Conservation (phyloP, 2,113 vertebrate genomes). For the Entomyzon cyanotis region DNA sequence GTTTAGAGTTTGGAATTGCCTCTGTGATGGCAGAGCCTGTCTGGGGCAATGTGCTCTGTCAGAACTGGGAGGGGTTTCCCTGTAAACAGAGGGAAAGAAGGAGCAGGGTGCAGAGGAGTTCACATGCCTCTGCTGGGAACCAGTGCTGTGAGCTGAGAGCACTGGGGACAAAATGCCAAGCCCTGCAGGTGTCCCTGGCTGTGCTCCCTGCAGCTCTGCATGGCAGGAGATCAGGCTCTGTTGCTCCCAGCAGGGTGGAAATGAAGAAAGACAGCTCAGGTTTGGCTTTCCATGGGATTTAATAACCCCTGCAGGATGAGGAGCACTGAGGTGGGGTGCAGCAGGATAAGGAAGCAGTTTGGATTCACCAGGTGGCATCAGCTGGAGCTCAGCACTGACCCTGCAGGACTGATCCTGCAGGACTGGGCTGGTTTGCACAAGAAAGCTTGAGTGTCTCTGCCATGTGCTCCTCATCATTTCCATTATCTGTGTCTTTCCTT, state of each 20-base stretch:
- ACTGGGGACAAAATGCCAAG: background rate
- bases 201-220: fast-evolving
- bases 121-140: background rate
- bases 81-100: background rate
- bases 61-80: background rate
- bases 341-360: background rate
- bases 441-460: background rate
- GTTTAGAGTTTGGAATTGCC: background rate
- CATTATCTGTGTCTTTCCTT: background rate
- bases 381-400: background rate
- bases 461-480: background rate
- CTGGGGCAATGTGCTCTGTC: background rate
- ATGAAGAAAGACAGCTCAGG: background rate
- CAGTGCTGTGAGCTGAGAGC: fast-evolving
- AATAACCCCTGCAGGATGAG: background rate
- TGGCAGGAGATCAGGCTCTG: background rate
- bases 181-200: background rate
- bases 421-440: background rate
- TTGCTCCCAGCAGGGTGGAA: background rate
- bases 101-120: background rate
- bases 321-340: fast-evolving
- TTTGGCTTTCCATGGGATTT: background rate
- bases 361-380: background rate
- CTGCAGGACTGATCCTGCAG: background rate
- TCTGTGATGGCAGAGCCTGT: background rate